These are phyloP conservation scores for Alligator mississippiensis DNA, from an alignment of 2,113 vertebrate genomes.

Conservation along the genomic window DNA sequence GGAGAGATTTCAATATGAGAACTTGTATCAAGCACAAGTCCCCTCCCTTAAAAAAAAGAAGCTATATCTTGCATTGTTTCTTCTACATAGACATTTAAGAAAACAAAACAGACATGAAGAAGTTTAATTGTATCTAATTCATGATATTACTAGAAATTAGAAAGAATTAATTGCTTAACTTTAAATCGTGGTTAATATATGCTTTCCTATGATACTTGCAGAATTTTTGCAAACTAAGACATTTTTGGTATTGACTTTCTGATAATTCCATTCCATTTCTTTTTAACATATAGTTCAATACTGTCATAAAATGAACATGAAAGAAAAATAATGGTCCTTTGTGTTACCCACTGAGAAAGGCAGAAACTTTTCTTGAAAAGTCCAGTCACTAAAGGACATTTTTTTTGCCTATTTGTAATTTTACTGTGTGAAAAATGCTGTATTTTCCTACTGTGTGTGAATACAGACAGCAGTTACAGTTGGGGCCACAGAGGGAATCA, in stretches of 20 bases:
- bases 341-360: neutral
- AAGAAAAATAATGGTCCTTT: neutral
- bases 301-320: neutral
- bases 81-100: neutral
- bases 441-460: neutral
- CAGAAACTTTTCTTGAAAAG: neutral
- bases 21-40: constrained; percentile 29
- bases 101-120: neutral
- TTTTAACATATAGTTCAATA: neutral
- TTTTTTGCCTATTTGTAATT: neutral
- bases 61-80: neutral
- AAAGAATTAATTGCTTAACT: neutral
- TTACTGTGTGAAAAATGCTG: neutral
- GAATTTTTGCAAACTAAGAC: neutral
- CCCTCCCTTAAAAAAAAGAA: neutral
- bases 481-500: neutral
- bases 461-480: neutral
- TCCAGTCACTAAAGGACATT: neutral
- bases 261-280: neutral
- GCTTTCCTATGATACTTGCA: neutral
- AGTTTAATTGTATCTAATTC: neutral
- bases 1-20: constrained; percentile 40
- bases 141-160: neutral
- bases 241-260: neutral
- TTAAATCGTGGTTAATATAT: neutral